Evolutionary conservation across 2,113 vertebrate genomes (phyloP), one percentile per base, ranked within the genome.

Genomic region (Gallinago media): DNA sequence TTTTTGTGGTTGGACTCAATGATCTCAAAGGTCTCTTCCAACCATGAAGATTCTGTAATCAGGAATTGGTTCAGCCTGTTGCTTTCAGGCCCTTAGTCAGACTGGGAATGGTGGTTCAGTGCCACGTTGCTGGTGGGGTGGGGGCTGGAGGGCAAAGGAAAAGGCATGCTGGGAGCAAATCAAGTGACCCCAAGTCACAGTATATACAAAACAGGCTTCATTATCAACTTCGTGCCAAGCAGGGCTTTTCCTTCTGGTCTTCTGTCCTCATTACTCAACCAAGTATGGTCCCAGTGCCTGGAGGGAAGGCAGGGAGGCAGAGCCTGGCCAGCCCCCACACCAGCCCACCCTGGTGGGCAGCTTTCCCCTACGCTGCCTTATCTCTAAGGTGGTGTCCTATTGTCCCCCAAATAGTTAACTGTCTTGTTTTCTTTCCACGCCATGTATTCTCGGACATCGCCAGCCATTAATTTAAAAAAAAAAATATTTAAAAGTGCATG

Each of bases 91-190:
- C 23, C 50, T 62, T 26, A 12, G 63, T 27, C 2, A 2, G 12
- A 66, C 32, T 2, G 1, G 31, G 65, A 46, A 58, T 34, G 0
- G 7, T 0, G 2, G 50, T 25, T 66, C 78, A 67, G 70, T 50
- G 50, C 42, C 31, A 11, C 2, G 0, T 8, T 34, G 9, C 17
- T 3, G 1, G 32, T 4, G 26, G 58, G 34, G 6, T 50, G 44
- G 67, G n/a, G 50, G 56, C 80, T 76, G 80, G 9, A 85, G 58
- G 36, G 58, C 66, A 87, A 22, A 74, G 61, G 50, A 76, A 46
- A n/a, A 44, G 67, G 49, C 59, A 50, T 0, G 1, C 17, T 21
- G 1, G 0, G 55, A 50, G 47, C 34, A 40, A 50, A 27, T 2
- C 2, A 9, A 76, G 56, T 5, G 44, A 73, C 58, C 81, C 61